Conservation (phyloP, 2,888 invertebrate species). For the Lymantria dispar region DNA sequence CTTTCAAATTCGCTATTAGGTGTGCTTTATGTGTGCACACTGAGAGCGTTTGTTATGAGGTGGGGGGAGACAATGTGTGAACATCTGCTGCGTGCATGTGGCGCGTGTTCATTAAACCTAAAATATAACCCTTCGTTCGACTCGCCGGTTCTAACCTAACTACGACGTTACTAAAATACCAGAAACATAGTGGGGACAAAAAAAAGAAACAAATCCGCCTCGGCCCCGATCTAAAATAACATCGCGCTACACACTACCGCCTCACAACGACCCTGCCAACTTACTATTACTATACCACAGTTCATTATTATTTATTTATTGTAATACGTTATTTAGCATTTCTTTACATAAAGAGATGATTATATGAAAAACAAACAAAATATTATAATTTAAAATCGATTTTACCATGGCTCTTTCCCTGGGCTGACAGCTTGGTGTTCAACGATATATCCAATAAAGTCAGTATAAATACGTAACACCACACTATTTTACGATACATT, state of each 20-base stretch:
- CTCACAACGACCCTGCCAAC: slow-evolving; percentile 39
- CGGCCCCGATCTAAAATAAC: slow-evolving; percentile 66
- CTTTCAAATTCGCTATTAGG: no score
- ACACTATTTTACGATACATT: slow-evolving; percentile 83
- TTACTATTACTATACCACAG: slow-evolving; percentile 35
- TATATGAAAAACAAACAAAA: slow-evolving; percentile 8
- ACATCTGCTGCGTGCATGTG: slow-evolving; percentile 14
- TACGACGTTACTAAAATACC: slow-evolving; percentile 40
- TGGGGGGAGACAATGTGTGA: slow-evolving; percentile 5
- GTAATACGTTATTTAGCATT: background rate
- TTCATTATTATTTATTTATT: background rate
- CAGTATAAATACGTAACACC: slow-evolving; percentile 86
- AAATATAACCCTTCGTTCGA: background rate
- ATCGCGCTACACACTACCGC: slow-evolving; percentile 39
- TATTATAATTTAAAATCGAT: slow-evolving; percentile 57
- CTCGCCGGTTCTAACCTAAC: background rate
- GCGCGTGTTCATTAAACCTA: slow-evolving; percentile 1
- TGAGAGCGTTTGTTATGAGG: background rate
- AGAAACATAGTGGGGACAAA: slow-evolving; percentile 40
- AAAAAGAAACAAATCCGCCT: slow-evolving; percentile 50
- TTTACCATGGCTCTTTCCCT: slow-evolving; percentile 89
- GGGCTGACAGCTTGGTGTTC: slow-evolving; percentile 86
- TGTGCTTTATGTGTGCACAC: no score
- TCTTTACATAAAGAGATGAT: background rate
- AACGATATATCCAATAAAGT: slow-evolving; percentile 86